Evolutionary conservation across 2,888 invertebrate species (phyloP).

Genomic region (Cataglyphis altisquamis): DNA sequence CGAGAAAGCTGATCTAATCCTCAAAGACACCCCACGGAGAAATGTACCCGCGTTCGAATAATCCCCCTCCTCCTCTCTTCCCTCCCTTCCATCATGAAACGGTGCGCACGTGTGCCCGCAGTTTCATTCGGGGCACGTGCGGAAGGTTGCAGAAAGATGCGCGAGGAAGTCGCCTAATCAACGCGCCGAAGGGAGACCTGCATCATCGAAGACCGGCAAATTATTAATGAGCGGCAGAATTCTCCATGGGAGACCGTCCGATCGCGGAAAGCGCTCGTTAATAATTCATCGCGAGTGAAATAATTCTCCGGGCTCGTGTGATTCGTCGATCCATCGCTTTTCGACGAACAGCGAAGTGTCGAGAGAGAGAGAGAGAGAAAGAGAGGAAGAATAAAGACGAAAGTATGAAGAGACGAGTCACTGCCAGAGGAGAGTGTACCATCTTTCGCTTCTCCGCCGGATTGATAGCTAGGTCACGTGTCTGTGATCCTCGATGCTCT

Average conservation of each 20-base stretch:
- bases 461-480: slow-evolving; percentile 80
- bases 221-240: slow-evolving; percentile 69
- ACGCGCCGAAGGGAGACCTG: slow-evolving; percentile 15
- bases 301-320: slow-evolving; percentile 28
- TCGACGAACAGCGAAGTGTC: not conserved
- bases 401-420: slow-evolving; percentile 16
- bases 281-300: slow-evolving; percentile 63
- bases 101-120: slow-evolving; percentile 21
- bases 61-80: slow-evolving; percentile 1
- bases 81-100: not conserved
- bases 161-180: slow-evolving; percentile 45
- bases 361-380: slow-evolving; percentile 37
- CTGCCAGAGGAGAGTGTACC: not conserved
- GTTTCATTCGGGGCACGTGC: slow-evolving; percentile 70
- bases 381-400: slow-evolving; percentile 46
- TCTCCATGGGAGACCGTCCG: slow-evolving; percentile 26
- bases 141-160: slow-evolving; percentile 60
- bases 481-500: slow-evolving; percentile 70
- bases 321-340: slow-evolving; percentile 37
- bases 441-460: slow-evolving; percentile 39
- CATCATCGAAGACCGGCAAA: slow-evolving; percentile 67
- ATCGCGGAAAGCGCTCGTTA: slow-evolving; percentile 42
- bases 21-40: slow-evolving; percentile 41
- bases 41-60: slow-evolving; percentile 20
- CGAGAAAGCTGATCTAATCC: slow-evolving; percentile 32